Percentiles rank a stretch among this genome's conserved stretches.
These are phyloP conservation scores for Acleris emargana DNA, from an alignment of 2,888 invertebrate genomes.

Conservation along the genomic window DNA sequence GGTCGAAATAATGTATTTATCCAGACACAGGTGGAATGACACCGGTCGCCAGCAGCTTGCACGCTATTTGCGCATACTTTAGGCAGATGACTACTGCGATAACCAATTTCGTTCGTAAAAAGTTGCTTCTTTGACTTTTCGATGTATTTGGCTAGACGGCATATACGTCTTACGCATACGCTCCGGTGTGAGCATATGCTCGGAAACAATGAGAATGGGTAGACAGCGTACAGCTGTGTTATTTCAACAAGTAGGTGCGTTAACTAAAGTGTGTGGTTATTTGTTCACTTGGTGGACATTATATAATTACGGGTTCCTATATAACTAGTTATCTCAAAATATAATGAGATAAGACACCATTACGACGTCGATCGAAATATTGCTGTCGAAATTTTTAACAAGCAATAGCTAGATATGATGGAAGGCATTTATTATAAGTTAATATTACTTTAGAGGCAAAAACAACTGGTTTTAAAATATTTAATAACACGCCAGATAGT, in stretches of 20 bases:
- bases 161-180: constrained; percentile 7
- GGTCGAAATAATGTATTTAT: constrained; percentile 43
- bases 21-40: constrained; percentile 54
- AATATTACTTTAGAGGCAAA: too few relatives aligned
- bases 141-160: constrained; percentile 23
- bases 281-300: too few relatives aligned
- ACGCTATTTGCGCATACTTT: constrained; percentile 47
- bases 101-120: constrained; percentile 37
- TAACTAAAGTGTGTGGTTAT: neutral
- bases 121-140: constrained; percentile 22
- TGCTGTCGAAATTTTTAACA: neutral
- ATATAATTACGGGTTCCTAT: too few relatives aligned
- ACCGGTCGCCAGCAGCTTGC: constrained; percentile 48
- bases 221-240: constrained; percentile 2
- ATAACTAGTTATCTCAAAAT: too few relatives aligned
- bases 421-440: too few relatives aligned
- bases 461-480: constrained; percentile 4
- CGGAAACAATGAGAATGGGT: neutral
- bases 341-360: neutral
- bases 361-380: neutral
- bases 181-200: constrained; percentile 3
- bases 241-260: neutral
- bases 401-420: neutral
- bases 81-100: constrained; percentile 41
- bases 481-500: constrained; percentile 13